Conservation (phyloP, 1,140 invertebrate genomes). For the Daktulosphaira vitifoliae region DNA sequence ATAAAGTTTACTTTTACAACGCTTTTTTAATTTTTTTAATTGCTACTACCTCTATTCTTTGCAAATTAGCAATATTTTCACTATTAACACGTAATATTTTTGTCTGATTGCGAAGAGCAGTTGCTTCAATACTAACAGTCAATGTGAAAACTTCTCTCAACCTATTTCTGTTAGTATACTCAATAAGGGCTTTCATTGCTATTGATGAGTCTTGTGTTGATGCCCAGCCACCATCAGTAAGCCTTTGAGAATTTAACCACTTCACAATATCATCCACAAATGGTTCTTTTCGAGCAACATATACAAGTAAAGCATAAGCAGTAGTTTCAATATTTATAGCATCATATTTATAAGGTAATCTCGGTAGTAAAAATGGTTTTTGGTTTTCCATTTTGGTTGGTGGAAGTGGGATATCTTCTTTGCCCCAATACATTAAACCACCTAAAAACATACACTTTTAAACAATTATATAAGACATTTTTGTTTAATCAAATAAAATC, state of each 20-base stretch:
- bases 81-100: constrained; percentile 61
- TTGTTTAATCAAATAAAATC: too few species aligned
- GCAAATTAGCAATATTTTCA: constrained; percentile 64
- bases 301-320: constrained; percentile 82
- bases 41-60: constrained; percentile 65
- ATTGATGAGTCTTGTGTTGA: constrained; percentile 88
- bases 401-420: constrained; percentile 62
- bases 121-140: constrained; percentile 71
- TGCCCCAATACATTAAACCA: constrained; percentile 78
- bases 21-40: constrained; percentile 33
- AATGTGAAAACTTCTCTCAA: constrained; percentile 81
- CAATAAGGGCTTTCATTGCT: constrained; percentile 79
- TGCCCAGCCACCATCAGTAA: constrained; percentile 89
- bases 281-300: constrained; percentile 72
- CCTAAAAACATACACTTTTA: constrained; percentile 48
- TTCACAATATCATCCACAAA: constrained; percentile 71
- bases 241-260: constrained; percentile 85
- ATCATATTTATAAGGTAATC: constrained; percentile 79
- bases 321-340: constrained; percentile 86
- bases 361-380: constrained; percentile 77
- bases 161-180: constrained; percentile 76
- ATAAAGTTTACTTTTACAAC: neutral
- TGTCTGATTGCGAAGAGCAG: constrained; percentile 60
- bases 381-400: constrained; percentile 82
- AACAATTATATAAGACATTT: neutral